phyloP scores from a whole-genome alignment of 2,888 invertebrate genomes.

The Xanthorhoe spadicearia region DNA sequence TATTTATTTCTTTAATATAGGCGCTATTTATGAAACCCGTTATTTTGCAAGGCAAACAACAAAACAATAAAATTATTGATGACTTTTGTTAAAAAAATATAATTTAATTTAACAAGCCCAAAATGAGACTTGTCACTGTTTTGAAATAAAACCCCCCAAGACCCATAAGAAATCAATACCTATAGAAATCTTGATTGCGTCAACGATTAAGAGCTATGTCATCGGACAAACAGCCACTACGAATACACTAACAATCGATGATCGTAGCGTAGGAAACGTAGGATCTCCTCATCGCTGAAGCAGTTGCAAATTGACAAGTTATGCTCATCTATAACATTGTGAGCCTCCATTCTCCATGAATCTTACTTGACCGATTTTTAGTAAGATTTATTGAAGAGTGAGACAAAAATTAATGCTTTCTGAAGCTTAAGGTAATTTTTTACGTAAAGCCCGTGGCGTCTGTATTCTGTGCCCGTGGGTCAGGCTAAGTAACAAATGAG shows the following conservation, averaged over 20 bases:
- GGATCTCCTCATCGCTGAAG: not conserved
- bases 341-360: slow-evolving; percentile 36
- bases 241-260: not conserved
- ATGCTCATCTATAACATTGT: slow-evolving; percentile 18
- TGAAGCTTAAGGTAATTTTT: slow-evolving; percentile 63
- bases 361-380: slow-evolving; percentile 58
- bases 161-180: too few relatives aligned
- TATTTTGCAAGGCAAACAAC: too few relatives aligned
- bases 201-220: too few relatives aligned
- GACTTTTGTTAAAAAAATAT: too few relatives aligned
- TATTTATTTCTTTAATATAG: too few relatives aligned
- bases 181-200: too few relatives aligned
- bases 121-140: too few relatives aligned
- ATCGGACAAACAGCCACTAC: not conserved
- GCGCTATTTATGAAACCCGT: too few relatives aligned
- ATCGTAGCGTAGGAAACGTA: too few relatives aligned
- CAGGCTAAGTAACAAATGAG: slow-evolving; percentile 62
- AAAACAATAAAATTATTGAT: too few relatives aligned
- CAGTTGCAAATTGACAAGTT: slow-evolving; percentile 16
- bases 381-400: slow-evolving; percentile 60
- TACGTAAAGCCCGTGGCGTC: slow-evolving; percentile 58
- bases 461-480: slow-evolving; percentile 49
- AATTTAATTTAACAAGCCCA: too few relatives aligned
- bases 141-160: too few relatives aligned
- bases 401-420: slow-evolving; percentile 60